Conservation (phyloP, 2,888 invertebrate genomes). For the Pristionchus japonicus region DNA sequence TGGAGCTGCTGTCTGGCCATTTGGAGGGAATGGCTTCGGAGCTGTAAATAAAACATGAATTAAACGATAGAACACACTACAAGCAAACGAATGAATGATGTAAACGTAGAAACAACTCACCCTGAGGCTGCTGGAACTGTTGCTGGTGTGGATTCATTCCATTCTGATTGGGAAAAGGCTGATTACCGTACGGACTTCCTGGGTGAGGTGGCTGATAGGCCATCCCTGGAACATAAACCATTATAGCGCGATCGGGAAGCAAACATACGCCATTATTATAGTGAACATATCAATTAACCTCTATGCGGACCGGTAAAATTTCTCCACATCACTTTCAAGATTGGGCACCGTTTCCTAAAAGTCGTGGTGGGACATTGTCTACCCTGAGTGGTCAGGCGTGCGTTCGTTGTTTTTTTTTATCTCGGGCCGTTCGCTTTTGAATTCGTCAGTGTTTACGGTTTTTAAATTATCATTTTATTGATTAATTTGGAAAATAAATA, state of each 20-base stretch:
- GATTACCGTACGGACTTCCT: slow-evolving; percentile 28
- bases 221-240: not conserved
- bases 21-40: slow-evolving; percentile 34
- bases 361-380: not conserved
- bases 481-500: not conserved
- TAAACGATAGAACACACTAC: not conserved
- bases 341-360: no score
- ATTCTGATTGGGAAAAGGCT: slow-evolving; percentile 31
- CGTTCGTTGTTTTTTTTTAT: not conserved
- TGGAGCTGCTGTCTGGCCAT: not conserved
- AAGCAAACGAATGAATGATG: not conserved
- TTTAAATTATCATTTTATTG: not conserved
- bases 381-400: not conserved
- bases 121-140: slow-evolving; percentile 31
- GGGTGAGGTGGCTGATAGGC: slow-evolving; percentile 45
- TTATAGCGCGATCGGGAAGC: not conserved
- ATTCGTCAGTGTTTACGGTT: not conserved
- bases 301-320: no score
- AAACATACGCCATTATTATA: not conserved
- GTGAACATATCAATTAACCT: not conserved
- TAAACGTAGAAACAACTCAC: slow-evolving; percentile 4
- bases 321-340: no score
- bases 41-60: not conserved
- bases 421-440: not conserved
- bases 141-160: slow-evolving; percentile 32